Evolutionary conservation across 2,797 vertebrate species (phyloP), one percentile per base, ranked within the genome.

Genomic region (Pelobates cultripes): DNA sequence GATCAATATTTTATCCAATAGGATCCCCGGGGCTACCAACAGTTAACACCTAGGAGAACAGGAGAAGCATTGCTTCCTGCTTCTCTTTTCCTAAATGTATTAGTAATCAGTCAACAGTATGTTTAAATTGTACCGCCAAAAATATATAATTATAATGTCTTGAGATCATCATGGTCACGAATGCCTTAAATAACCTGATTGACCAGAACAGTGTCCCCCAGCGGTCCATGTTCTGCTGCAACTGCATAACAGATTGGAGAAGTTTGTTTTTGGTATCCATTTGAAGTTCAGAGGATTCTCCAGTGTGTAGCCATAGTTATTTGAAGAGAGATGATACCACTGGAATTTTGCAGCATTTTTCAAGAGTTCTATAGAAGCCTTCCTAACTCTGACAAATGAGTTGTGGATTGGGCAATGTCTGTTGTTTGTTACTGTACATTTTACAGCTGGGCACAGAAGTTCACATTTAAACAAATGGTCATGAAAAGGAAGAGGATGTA

Each of bases 361-460:
- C 47, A 3, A 28, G 55, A 28, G 63, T 67, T 83, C 78, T 78
- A 43, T 70, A 79, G 82, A 66, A 53, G 41, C 70, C 42, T 67
- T 40, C 64, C 69, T 70, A 77, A 77, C n/a, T 7, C 47, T 76
- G 45, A 75, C 57, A 70, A 79, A 79, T 67, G 51, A 57, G 43
- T 83, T 75, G 69, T 79, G 82, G 28, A 71, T 72, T 67, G 60
- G 40, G 44, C 81, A 79, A 79, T 55, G 53, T 73, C 44, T 71
- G 68, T 70, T 75, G 75, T 79, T 79, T 84, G 77, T 71, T 75
- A 43, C 60, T 69, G 42, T 66, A 79, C 81, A 83, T 75, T 44
- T 63, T 79, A 63, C 77, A 79, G 82, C 77, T 79, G 73, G 82
- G 60, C 53, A 53, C 71, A 53, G 43, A 17, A 73, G 28, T 57